These are phyloP conservation scores for Whitmania pigra DNA, from an alignment of 1,140 invertebrate species.

Conservation along the genomic window DNA sequence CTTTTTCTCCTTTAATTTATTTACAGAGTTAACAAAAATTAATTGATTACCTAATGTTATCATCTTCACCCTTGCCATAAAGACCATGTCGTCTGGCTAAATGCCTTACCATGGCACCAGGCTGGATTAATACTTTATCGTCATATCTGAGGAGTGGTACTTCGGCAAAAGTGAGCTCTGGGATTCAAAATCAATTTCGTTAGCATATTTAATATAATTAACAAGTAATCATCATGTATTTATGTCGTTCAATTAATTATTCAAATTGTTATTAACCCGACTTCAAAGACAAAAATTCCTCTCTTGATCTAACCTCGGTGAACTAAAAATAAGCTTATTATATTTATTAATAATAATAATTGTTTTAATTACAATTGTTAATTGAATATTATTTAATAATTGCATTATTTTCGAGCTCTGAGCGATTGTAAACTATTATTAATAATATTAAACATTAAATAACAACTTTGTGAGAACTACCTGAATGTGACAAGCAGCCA, in stretches of 20 bases:
- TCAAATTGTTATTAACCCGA: neutral
- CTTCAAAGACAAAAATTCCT: constrained; percentile 9
- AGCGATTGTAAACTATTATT: no score
- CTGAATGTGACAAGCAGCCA: neutral
- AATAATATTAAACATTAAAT: neutral
- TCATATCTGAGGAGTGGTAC: constrained; percentile 8
- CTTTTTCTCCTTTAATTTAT: no score
- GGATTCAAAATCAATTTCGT: neutral
- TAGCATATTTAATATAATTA: neutral
- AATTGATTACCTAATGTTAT: neutral
- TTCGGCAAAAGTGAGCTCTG: neutral
- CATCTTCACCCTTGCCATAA: constrained; percentile 2
- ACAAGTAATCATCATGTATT: neutral
- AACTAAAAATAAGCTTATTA: neutral
- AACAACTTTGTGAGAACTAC: neutral
- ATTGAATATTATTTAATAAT: no score
- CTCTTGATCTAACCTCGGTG: neutral
- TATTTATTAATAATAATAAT: neutral
- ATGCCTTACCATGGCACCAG: constrained; percentile 6
- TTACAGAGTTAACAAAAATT: no score
- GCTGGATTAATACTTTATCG: neutral
- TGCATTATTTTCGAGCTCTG: no score
- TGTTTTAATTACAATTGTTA: no score
- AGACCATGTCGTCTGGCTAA: constrained; percentile 1
- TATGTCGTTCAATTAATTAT: neutral